Conservation (phyloP, 2,113 vertebrate genomes). For the Microtus richardsoni region DNA sequence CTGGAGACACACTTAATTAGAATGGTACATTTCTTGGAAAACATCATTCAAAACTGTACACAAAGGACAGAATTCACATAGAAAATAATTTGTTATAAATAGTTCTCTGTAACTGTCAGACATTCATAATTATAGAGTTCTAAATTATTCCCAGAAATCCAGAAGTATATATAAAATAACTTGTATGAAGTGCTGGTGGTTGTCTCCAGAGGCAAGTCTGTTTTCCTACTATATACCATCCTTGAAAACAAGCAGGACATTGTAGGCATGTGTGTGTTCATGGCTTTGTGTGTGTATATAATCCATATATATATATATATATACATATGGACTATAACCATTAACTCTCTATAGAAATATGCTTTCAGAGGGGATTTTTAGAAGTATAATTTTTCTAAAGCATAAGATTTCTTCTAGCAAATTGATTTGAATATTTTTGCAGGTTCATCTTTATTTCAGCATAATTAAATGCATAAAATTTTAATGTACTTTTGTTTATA, state of each 20-base stretch:
- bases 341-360: not conserved
- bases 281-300: not conserved
- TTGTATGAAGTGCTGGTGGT: not conserved
- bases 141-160: not conserved
- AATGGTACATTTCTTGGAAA: not conserved
- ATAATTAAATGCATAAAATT: constrained; percentile 5
- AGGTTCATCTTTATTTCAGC: not conserved
- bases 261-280: not conserved
- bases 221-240: not conserved
- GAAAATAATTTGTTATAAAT: not conserved
- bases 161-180: not conserved
- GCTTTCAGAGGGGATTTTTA: not conserved
- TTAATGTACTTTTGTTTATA: not conserved
- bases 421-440: not conserved
- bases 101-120: not conserved
- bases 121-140: not conserved
- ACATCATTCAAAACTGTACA: not conserved
- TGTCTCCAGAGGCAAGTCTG: not conserved
- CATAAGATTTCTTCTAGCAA: not conserved
- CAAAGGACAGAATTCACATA: not conserved
- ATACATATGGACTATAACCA: not conserved
- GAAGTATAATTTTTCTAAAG: not conserved
- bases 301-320: not conserved
- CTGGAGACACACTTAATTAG: not conserved
- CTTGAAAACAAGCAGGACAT: not conserved